Conservation (phyloP, 2,797 vertebrate genomes). For the Melopsittacus undulatus region DNA sequence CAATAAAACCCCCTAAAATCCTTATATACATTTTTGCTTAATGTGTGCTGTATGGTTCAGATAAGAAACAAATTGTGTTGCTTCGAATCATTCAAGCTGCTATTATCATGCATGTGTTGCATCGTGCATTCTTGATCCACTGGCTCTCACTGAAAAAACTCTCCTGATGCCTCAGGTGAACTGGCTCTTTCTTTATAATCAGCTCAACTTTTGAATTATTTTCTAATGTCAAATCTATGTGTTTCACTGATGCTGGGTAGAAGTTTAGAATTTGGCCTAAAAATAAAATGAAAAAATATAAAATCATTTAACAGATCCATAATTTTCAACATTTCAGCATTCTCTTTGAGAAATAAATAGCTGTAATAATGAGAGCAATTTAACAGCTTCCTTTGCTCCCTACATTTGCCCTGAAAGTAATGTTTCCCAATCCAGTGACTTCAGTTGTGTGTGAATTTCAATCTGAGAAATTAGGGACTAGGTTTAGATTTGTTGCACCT, state of each 20-base stretch:
- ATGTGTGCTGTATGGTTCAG: neutral
- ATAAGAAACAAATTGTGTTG: slow-evolving; percentile 23
- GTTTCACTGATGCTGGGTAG: neutral
- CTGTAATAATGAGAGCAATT: neutral
- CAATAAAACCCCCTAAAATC: neutral
- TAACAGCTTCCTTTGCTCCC: accelerated
- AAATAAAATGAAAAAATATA: neutral
- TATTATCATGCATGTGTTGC: neutral
- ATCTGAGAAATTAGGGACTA: neutral
- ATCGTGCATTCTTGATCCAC: neutral
- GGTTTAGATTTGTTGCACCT: neutral
- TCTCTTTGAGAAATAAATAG: neutral
- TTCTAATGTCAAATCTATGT: neutral
- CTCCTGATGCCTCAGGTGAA: neutral
- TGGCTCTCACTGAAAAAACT: neutral
- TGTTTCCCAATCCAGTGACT: neutral
- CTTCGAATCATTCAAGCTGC: neutral
- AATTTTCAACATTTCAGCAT: neutral
- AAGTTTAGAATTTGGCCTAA: neutral
- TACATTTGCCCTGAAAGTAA: neutral
- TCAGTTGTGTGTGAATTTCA: neutral
- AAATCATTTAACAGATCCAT: neutral
- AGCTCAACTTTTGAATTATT: neutral
- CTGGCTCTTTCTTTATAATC: neutral
- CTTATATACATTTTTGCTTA: neutral